Conservation (phyloP, 2,888 invertebrate genomes). For the Drosophila aldrichi region DNA sequence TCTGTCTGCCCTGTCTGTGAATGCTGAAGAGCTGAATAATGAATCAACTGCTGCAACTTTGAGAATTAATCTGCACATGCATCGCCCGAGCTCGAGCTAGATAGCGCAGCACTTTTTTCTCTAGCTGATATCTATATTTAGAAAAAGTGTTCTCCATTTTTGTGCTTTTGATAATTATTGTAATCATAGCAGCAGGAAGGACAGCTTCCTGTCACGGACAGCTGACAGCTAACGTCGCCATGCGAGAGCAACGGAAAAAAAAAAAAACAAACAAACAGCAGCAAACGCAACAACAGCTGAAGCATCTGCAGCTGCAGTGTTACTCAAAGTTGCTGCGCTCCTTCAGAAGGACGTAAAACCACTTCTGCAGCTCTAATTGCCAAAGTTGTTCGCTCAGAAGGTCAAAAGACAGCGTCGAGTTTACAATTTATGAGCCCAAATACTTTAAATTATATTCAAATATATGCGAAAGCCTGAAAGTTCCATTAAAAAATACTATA, state of each 20-base stretch:
- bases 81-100: neutral
- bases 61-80: constrained; percentile 11
- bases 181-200: neutral
- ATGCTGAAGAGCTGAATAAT: constrained; percentile 23
- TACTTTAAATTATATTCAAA: constrained; percentile 16
- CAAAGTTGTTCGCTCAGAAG: constrained; percentile 58
- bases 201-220: constrained; percentile 5
- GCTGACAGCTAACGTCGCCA: constrained; percentile 11
- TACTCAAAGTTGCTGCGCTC: constrained; percentile 20
- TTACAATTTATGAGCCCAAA: constrained; percentile 63
- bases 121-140: neutral
- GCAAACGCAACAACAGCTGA: constrained; percentile 31
- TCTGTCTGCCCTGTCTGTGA: neutral
- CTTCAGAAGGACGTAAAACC: constrained; percentile 31
- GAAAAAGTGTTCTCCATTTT: neutral
- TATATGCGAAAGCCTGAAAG: neutral
- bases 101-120: neutral
- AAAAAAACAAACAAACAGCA: constrained; percentile 5
- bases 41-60: constrained; percentile 10
- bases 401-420: constrained; percentile 25
- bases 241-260: neutral
- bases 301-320: constrained; percentile 17
- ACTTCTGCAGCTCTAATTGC: constrained; percentile 71
- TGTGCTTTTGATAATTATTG: constrained; percentile 5
- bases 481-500: too few species aligned